Percentiles rank a stretch among this genome's conserved stretches.
Conservation (phyloP, 2,113 vertebrate genomes). For the Bostrychus sinensis region DNA sequence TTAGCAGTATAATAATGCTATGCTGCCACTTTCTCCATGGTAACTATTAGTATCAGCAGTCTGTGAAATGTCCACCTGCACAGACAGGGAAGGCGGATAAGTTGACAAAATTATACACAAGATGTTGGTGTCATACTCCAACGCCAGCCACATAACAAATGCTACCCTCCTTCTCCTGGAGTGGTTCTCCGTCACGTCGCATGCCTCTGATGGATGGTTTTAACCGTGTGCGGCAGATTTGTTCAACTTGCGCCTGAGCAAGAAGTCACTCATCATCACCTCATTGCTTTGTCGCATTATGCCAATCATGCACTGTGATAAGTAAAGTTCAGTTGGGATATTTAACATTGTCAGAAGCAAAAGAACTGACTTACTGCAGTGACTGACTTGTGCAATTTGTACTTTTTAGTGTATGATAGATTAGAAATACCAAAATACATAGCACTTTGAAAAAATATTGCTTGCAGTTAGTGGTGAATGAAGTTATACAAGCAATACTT, state of each 20-base stretch:
- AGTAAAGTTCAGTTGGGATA: conserved; percentile 29
- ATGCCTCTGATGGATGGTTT: not conserved
- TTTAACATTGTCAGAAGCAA: conserved; percentile 31
- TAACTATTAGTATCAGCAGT: conserved; percentile 3
- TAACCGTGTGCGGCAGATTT: not conserved
- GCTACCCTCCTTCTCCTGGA: not conserved
- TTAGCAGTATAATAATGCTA: not conserved
- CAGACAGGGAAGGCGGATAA: not conserved
- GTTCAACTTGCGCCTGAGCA: not conserved
- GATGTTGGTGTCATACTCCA: not conserved
- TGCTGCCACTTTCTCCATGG: not conserved
- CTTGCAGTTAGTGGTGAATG: conserved; percentile 64
- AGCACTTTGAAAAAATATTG: conserved; percentile 67
- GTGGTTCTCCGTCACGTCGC: not conserved
- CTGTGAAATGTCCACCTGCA: not conserved
- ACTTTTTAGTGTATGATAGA: conserved; percentile 61
- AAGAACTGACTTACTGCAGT: conserved; percentile 43
- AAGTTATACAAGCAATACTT: conserved; percentile 63
- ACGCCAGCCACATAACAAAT: not conserved
- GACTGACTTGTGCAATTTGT: conserved; percentile 65
- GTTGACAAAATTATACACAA: not conserved
- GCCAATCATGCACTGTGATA: conserved; percentile 6
- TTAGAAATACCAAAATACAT: conserved; percentile 69
- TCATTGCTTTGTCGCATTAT: conserved; percentile 8
- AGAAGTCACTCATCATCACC: conserved; percentile 8